These are phyloP conservation scores for Drosophila melanosoma DNA, from an alignment of 2,888 invertebrate genomes.

Conservation along the genomic window DNA sequence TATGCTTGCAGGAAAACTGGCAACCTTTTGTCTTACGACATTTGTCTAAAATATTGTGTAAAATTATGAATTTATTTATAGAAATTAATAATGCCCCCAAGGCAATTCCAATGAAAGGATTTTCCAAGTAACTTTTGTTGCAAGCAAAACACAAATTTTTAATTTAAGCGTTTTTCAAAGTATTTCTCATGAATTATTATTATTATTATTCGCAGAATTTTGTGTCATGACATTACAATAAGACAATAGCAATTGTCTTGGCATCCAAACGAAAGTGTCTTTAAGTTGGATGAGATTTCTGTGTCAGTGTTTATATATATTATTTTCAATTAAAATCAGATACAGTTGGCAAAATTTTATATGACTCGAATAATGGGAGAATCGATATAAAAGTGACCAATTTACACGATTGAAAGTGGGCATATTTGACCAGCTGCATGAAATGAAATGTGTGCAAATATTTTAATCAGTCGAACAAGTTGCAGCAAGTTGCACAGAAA, in stretches of 20 bases:
- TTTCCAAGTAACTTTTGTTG: neutral
- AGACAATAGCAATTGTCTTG: neutral
- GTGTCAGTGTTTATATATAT: neutral
- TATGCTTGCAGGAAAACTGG: too few species aligned
- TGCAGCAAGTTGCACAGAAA: constrained; percentile 13
- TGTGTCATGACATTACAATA: neutral
- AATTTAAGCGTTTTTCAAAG: neutral
- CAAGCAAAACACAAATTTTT: neutral
- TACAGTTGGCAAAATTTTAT: neutral
- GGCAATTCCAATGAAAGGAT: too few species aligned
- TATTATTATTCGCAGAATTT: neutral
- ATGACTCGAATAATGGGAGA: neutral
- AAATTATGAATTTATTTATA: too few species aligned
- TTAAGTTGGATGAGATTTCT: neutral
- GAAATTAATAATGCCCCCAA: too few species aligned
- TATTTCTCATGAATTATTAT: neutral
- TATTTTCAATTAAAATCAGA: neutral
- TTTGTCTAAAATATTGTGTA: too few species aligned
- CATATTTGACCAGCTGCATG: neutral
- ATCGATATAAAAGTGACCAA: neutral
- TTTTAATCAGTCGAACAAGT: constrained; percentile 57
- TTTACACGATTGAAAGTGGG: neutral
- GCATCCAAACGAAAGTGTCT: neutral
- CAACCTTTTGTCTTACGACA: too few species aligned
- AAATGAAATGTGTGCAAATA: constrained; percentile 34